Conservation (phyloP, 37 sponge, comb jelly and placozoan genomes). For the Hexactinellida sp. region DNA sequence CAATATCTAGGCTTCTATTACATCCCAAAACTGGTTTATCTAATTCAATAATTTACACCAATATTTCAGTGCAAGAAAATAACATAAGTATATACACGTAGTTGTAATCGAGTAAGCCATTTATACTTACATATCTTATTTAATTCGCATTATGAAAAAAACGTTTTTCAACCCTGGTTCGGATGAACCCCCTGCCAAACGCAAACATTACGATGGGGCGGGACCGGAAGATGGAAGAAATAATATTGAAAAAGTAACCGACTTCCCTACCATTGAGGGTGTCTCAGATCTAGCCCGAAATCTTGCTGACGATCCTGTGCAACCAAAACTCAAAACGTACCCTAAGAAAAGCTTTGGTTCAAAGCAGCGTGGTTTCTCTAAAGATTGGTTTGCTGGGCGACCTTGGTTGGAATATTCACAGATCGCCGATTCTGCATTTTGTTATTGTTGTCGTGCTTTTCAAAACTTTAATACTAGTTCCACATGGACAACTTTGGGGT, state of each 20-base stretch:
- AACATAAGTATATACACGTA: not conserved
- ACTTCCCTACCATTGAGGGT: not conserved
- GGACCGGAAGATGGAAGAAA: constrained; percentile 1
- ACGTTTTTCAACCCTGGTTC: not conserved
- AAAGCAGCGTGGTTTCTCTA: not conserved
- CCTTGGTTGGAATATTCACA: constrained; percentile 13
- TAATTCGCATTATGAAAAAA: not conserved
- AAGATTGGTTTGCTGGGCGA: constrained; percentile 5
- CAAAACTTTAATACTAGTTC: not conserved
- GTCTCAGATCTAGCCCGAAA: not conserved
- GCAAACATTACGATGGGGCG: not conserved
- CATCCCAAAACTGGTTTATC: not conserved
- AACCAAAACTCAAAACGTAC: not conserved
- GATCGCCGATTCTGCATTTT: constrained; percentile 18
- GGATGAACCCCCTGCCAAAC: not conserved
- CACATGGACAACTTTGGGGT: constrained; percentile 8
- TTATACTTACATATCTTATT: not conserved
- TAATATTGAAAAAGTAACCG: constrained; percentile 1
- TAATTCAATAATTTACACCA: not conserved
- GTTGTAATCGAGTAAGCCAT: not conserved
- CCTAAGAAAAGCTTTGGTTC: not conserved
- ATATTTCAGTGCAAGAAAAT: constrained; percentile 11
- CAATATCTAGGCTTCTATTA: not conserved
- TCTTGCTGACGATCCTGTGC: not conserved
- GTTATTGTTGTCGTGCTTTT: constrained; percentile 17